phyloP scores from a whole-genome alignment of 2,113 vertebrate genomes.

The Axis porcinus region DNA sequence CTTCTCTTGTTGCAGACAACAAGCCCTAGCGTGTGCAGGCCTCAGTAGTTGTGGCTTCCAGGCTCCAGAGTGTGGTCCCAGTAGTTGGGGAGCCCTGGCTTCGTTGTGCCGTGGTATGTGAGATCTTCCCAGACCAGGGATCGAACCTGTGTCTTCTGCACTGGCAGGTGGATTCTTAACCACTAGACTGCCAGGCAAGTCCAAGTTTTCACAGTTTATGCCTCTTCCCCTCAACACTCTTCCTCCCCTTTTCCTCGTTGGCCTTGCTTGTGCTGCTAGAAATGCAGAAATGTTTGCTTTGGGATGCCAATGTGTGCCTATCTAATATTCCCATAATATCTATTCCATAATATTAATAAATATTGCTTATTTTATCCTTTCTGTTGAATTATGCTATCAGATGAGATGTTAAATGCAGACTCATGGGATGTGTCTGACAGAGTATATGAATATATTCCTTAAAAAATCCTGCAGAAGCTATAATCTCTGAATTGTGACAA shows the following conservation, averaged over 20 bases:
- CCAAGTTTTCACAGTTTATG: background rate
- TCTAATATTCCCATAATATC: background rate
- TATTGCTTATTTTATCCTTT: slow-evolving; percentile 45
- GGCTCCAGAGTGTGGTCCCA: background rate
- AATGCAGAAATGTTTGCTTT: background rate
- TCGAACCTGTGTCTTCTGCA: background rate
- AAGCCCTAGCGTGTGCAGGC: background rate
- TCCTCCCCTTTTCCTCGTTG: background rate
- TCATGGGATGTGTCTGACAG: slow-evolving; percentile 55
- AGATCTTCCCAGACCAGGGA: background rate
- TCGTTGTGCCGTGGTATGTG: background rate
- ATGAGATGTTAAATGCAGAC: slow-evolving; percentile 72
- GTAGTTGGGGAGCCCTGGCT: background rate
- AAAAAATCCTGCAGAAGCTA: slow-evolving; percentile 71
- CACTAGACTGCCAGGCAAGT: background rate
- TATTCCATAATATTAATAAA: slow-evolving; percentile 42
- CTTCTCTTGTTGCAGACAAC: background rate
- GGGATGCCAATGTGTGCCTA: background rate
- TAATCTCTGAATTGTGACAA: slow-evolving; percentile 79
- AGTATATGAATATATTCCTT: slow-evolving; percentile 76
- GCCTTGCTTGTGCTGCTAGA: background rate
- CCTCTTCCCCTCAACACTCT: background rate
- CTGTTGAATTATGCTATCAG: slow-evolving; percentile 67
- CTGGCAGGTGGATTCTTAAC: background rate
- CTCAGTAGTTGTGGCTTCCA: background rate